These are phyloP conservation scores for Pempheris klunzingeri DNA, from an alignment of 2,797 vertebrate species.

Conservation along the genomic window DNA sequence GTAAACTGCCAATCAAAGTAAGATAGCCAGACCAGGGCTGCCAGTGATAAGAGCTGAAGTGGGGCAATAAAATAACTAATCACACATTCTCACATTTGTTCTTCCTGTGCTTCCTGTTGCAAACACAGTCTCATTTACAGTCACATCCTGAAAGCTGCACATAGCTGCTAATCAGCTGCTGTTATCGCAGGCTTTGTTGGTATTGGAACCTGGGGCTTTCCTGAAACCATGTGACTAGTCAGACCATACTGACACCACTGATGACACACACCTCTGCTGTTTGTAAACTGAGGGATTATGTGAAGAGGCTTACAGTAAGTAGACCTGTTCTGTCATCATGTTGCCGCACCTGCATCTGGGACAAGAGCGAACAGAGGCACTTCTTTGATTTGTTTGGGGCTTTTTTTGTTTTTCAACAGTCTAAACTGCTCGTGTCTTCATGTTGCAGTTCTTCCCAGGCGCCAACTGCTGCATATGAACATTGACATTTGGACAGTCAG, in stretches of 20 bases:
- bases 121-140: constrained; percentile 60
- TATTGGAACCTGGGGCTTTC: constrained; percentile 79
- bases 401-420: neutral
- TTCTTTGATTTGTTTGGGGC: constrained; percentile 1
- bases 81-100: constrained; percentile 3
- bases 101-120: constrained; percentile 26
- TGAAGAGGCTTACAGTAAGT: constrained; percentile 50
- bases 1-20: constrained; percentile 17
- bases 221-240: constrained; percentile 80
- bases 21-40: constrained; percentile 18
- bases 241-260: constrained; percentile 64
- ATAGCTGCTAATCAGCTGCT: constrained; percentile 58
- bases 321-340: constrained; percentile 38
- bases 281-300: constrained; percentile 62
- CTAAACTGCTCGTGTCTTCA: constrained; percentile 3
- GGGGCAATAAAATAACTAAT: neutral
- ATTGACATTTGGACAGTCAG: constrained; percentile 18
- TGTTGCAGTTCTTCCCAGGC: constrained; percentile 5
- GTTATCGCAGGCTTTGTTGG: constrained; percentile 44
- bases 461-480: constrained; percentile 3
- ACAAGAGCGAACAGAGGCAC: neutral
- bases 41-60: constrained; percentile 1
- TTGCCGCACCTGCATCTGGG: constrained; percentile 29
- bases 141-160: constrained; percentile 31
- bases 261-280: constrained; percentile 57